These are phyloP conservation scores for Perca fluviatilis DNA, from an alignment of 2,113 vertebrate species.

Conservation along the genomic window DNA sequence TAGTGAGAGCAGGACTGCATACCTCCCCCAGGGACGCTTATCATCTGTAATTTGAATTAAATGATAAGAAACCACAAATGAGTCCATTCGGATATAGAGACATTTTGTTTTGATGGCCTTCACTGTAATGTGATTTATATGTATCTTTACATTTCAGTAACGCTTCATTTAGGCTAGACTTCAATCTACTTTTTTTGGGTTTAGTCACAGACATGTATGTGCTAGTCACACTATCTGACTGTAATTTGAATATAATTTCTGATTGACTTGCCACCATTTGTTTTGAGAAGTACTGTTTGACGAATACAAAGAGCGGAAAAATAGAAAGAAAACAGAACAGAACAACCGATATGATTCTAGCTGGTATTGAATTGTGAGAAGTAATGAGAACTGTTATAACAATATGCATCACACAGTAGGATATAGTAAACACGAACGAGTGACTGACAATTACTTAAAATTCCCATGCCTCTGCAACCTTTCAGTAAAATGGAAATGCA, in stretches of 20 bases:
- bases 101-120: not conserved
- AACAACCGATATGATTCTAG: not conserved
- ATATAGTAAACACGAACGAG: not conserved
- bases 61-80: conserved; percentile 34
- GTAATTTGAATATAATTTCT: not conserved
- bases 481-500: conserved; percentile 23
- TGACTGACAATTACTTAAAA: conserved; percentile 5
- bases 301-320: not conserved
- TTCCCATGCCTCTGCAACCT: not conserved
- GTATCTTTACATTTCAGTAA: conserved; percentile 6
- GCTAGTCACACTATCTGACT: not conserved
- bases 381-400: not conserved
- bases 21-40: not conserved
- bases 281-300: not conserved
- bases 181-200: not conserved
- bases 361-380: not conserved
- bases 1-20: not conserved
- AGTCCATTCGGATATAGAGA: not conserved
- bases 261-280: not conserved
- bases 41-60: conserved; percentile 45
- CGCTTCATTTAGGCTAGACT: not conserved
- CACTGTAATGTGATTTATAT: not conserved
- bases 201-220: not conserved
- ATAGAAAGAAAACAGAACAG: not conserved
- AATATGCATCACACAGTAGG: not conserved